Conservation (phyloP, 2,888 invertebrate species). For the Oxystoma pomonae region DNA sequence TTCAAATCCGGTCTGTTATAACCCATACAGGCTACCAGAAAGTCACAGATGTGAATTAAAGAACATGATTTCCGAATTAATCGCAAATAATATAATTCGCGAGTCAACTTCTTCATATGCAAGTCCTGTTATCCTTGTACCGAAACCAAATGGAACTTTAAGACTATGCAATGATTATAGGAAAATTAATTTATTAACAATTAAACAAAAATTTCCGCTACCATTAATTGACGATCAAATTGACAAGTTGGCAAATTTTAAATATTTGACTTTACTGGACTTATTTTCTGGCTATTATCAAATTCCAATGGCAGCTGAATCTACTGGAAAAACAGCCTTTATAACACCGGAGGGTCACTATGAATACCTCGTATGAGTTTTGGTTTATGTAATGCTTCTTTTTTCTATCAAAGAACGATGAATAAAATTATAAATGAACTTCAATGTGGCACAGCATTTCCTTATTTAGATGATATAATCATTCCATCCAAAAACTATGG, state of each 20-base stretch:
- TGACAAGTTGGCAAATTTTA: too few species aligned
- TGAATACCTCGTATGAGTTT: too few species aligned
- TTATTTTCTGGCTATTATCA: too few species aligned
- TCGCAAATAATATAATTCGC: conserved; percentile 1
- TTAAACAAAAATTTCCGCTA: too few species aligned
- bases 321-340: too few species aligned
- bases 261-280: too few species aligned
- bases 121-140: conserved; percentile 25
- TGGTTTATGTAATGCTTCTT: too few species aligned
- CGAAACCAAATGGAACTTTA: conserved; percentile 20
- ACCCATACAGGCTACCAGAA: conserved; percentile 32
- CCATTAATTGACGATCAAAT: too few species aligned
- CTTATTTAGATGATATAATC: conserved; percentile 21
- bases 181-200: too few species aligned
- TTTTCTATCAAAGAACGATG: conserved; percentile 33
- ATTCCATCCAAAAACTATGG: conserved; percentile 12
- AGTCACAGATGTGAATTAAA: conserved; percentile 25
- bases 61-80: conserved; percentile 5
- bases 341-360: too few species aligned
- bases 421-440: conserved; percentile 28
- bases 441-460: conserved; percentile 10
- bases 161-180: conserved; percentile 25
- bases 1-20: too few species aligned
- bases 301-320: too few species aligned
- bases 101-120: conserved; percentile 24